phyloP scores from a whole-genome alignment of 2,888 invertebrate species.

The Tetragonisca angustula region DNA sequence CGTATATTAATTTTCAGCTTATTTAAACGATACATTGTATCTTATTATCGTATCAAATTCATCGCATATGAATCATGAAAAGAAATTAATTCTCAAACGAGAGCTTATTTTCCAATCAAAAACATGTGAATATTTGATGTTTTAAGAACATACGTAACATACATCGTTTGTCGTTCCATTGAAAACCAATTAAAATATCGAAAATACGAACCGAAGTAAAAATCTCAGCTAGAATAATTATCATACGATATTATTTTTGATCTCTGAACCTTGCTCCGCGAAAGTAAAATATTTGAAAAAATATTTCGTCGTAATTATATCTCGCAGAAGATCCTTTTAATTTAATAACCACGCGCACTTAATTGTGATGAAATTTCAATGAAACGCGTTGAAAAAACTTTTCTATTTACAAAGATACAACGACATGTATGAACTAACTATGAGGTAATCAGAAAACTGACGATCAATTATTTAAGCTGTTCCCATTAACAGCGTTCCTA shows the following conservation, averaged over 20 bases:
- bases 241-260: not conserved
- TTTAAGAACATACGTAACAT: not conserved
- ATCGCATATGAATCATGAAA: not conserved
- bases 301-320: too few relatives aligned
- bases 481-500: constrained; percentile 35
- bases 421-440: not conserved
- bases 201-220: not conserved
- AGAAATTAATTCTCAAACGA: not conserved
- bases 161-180: not conserved
- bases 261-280: not conserved
- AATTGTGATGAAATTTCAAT: not conserved
- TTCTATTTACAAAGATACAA: not conserved
- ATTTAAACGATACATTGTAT: too few relatives aligned
- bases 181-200: not conserved
- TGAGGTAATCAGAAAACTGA: constrained; percentile 9
- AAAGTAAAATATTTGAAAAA: not conserved
- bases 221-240: not conserved
- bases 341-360: too few relatives aligned
- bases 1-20: not conserved
- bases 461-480: constrained; percentile 45
- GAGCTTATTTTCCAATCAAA: too few relatives aligned
- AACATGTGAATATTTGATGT: not conserved
- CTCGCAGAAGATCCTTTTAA: too few relatives aligned
- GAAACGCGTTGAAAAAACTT: not conserved
- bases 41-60: not conserved